These are phyloP conservation scores for Ips typographus DNA, from an alignment of 1,140 invertebrate species.

Conservation along the genomic window DNA sequence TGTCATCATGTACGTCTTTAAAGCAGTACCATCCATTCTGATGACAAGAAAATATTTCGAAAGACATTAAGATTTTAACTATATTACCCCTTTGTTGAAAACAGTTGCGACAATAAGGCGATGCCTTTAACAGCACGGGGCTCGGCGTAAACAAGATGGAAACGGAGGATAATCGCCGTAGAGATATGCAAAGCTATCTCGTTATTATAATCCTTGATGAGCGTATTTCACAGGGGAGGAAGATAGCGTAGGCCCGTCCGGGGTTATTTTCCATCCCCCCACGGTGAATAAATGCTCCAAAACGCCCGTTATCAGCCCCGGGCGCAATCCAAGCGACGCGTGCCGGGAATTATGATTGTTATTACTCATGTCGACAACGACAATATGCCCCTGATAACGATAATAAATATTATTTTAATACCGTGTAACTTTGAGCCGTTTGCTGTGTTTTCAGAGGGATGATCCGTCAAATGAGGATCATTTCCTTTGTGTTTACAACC, in stretches of 20 bases:
- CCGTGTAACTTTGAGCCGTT: constrained; percentile 26
- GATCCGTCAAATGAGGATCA: constrained; percentile 21
- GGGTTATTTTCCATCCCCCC: constrained; percentile 24
- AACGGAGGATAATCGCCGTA: constrained; percentile 42
- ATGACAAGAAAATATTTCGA: no score
- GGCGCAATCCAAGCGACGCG: constrained; percentile 32
- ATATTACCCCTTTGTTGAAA: not conserved
- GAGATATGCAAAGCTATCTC: constrained; percentile 50
- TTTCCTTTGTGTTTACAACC: not conserved
- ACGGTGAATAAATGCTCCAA: constrained; percentile 3
- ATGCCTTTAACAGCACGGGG: constrained; percentile 8
- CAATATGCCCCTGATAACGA: constrained; percentile 41
- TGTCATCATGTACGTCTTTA: no score
- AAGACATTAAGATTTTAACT: no score
- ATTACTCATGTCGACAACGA: constrained; percentile 43
- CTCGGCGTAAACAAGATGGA: constrained; percentile 48
- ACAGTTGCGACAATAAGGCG: constrained; percentile 15
- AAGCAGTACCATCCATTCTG: no score
- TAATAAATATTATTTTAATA: constrained; percentile 44
- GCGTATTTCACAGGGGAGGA: constrained; percentile 42
- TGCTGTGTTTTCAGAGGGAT: constrained; percentile 24
- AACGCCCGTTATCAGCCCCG: constrained; percentile 37
- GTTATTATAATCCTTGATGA: constrained; percentile 51
- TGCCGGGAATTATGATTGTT: constrained; percentile 44
- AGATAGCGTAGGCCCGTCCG: constrained; percentile 25